Conservation (phyloP, 2,113 vertebrate genomes). For the Merops nubicus region DNA sequence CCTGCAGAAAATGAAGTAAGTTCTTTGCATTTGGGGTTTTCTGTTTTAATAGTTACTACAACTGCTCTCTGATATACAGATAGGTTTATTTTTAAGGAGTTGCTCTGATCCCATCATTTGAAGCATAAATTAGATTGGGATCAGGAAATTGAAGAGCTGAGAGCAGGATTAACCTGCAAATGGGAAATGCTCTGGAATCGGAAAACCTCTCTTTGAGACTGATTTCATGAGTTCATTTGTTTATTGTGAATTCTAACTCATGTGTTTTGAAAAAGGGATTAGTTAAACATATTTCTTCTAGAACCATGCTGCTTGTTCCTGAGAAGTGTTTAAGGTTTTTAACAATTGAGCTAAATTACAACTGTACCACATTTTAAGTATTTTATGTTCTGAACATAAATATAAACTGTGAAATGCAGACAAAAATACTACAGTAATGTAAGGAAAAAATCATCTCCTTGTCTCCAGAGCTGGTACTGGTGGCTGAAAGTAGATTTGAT, state of each 20-base stretch:
- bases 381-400: background rate
- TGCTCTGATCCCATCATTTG: background rate
- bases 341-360: background rate
- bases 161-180: background rate
- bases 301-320: background rate
- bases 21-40: background rate
- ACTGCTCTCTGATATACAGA: background rate
- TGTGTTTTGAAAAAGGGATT: background rate
- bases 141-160: background rate
- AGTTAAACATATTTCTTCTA: background rate
- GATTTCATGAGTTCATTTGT: background rate
- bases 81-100: background rate
- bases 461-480: background rate
- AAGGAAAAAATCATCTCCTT: background rate
- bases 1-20: slow-evolving; percentile 90
- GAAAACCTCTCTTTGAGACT: background rate
- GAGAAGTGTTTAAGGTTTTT: background rate
- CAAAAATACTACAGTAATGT: background rate
- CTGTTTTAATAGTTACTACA: background rate
- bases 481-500: background rate
- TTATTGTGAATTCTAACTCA: background rate
- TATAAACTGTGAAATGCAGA: background rate
- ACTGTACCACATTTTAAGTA: background rate
- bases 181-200: background rate
- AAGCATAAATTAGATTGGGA: background rate